These are phyloP conservation scores for Scleropages formosus DNA, from an alignment of 2,797 vertebrate species.

Conservation along the genomic window DNA sequence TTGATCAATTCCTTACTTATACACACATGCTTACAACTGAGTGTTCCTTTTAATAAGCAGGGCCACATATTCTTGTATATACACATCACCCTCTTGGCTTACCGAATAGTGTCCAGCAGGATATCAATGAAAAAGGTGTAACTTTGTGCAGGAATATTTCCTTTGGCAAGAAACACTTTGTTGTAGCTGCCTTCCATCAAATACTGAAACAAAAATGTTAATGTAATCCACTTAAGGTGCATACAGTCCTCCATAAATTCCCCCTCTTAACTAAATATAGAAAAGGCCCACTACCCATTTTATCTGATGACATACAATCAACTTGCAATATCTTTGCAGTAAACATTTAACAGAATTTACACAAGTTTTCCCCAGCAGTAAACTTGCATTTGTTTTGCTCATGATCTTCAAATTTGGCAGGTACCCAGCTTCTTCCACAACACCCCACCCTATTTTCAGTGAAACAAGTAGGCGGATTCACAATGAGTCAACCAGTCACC, in stretches of 20 bases:
- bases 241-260: neutral
- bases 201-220: conserved; percentile 66
- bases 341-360: too few species aligned
- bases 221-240: neutral
- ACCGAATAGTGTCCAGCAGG: conserved; percentile 93
- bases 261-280: neutral
- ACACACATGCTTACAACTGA: too few species aligned
- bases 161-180: conserved; percentile 95
- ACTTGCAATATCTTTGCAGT: neutral
- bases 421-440: too few species aligned
- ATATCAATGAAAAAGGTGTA: conserved; percentile 98
- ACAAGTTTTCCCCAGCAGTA: too few species aligned
- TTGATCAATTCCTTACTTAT: too few species aligned
- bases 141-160: conserved; percentile 92
- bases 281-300: neutral
- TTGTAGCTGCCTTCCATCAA: conserved; percentile 98
- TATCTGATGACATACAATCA: neutral
- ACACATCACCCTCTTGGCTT: conserved; percentile 31
- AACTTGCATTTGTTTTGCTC: too few species aligned
- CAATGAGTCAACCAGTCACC: conserved; percentile 54
- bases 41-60: too few species aligned
- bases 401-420: too few species aligned
- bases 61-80: too few species aligned
- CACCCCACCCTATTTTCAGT: too few species aligned
- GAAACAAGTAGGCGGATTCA: neutral